Evolutionary conservation across 2,113 vertebrate species (phyloP), one percentile per base, ranked within the genome.

Genomic region (Quiscalus mexicanus): DNA sequence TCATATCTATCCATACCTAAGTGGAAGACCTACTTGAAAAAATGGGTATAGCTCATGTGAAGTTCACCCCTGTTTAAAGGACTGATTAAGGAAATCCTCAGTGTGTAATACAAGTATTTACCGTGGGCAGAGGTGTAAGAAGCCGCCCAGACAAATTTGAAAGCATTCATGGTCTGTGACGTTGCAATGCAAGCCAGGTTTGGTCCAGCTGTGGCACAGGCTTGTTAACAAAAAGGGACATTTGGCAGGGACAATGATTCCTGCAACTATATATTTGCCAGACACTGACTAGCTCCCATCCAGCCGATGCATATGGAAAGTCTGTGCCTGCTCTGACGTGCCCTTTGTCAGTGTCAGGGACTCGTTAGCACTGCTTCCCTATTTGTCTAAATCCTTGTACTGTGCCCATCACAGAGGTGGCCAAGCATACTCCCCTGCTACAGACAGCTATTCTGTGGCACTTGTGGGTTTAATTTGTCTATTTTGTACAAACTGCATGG

Each of bases 221-320:
- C 52, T 44, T 68, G 31, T 42, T 65, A 91, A 42, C 15, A 44
- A 70, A 70, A 30, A 37, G 31, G 17, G 9, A 19, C 8, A 15
- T 58, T 89, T 67, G 62, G 8, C 28, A 69, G 6, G 13, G 33
- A 58, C 37, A 62, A 9, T 10, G 44, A 68, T 11, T 53, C 37
- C 53, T 45, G 31, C 35, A 84, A 6, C 21, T 35, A 2, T 5
- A 1, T 5, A 7, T 67, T 87, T 93, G 52, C 44, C 49, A 63
- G 65, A 28, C 27, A 52, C 8, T 8, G 33, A 67, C 16, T 22
- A 73, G 17, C 41, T 88, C 25, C 17, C 16, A 33, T 47, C 7
- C 33, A 87, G 18, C 25, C 0, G 0, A 27, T 21, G 71, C 50
- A 15, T 1, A 10, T 1, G 31, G 33, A 23, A 71, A 28, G 17